Evolutionary conservation across 2,797 vertebrate species (phyloP).

Genomic region (Odontamblyopus rebecca): DNA sequence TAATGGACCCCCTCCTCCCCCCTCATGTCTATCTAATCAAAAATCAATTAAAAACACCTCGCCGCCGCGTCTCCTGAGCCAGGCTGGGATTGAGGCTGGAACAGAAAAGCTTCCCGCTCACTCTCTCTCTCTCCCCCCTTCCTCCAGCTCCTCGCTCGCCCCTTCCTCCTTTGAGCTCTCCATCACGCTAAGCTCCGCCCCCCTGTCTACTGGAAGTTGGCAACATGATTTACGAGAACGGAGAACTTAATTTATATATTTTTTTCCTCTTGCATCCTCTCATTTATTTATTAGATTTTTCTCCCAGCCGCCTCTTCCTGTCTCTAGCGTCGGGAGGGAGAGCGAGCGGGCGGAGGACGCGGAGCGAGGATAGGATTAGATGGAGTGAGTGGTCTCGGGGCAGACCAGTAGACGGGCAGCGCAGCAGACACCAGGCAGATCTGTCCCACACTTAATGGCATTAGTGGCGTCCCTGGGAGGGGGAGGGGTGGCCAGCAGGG

Average conservation of each 20-base stretch:
- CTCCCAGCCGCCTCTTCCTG: constrained; percentile 83
- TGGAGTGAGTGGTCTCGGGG: constrained; percentile 81
- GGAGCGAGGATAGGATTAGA: constrained; percentile 82
- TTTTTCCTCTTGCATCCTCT: constrained; percentile 85
- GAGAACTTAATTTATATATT: constrained; percentile 87
- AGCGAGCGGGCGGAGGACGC: constrained; percentile 64
- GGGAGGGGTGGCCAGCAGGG: constrained; percentile 73
- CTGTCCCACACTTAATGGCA: constrained; percentile 86
- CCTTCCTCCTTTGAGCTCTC: constrained; percentile 53
- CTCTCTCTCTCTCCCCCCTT: constrained; percentile 50
- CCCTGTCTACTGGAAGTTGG: constrained; percentile 87
- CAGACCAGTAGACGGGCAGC: constrained; percentile 81
- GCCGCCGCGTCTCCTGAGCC: constrained; percentile 80
- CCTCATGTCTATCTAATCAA: constrained; percentile 83
- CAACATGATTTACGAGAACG: constrained; percentile 89
- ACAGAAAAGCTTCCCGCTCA: constrained; percentile 80
- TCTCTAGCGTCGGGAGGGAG: constrained; percentile 78
- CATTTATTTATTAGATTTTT: constrained; percentile 88
- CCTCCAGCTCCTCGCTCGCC: constrained; percentile 33
- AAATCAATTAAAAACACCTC: constrained; percentile 90
- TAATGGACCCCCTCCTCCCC: constrained; percentile 76
- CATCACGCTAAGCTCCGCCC: constrained; percentile 75
- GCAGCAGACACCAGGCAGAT: constrained; percentile 84
- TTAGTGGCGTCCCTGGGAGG: constrained; percentile 83
- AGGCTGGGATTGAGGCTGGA: constrained; percentile 76